These are phyloP conservation scores for Leptoteleia sp. DNA, from an alignment of 1,140 invertebrate genomes.

Conservation along the genomic window DNA sequence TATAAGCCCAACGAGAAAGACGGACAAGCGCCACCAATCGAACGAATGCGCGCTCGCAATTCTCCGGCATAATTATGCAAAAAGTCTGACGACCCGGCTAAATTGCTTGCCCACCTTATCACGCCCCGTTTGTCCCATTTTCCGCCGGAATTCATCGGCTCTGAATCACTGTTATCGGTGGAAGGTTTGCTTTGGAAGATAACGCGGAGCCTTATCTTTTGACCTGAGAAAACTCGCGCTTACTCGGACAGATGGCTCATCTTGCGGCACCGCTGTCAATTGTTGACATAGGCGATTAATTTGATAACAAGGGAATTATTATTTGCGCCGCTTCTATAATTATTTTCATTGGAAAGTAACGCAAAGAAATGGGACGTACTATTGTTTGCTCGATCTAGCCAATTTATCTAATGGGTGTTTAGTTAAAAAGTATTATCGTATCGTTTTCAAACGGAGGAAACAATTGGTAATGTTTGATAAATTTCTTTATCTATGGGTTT, in stretches of 20 bases:
- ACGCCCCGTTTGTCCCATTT: conserved; percentile 5
- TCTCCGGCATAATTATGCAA: conserved; percentile 19
- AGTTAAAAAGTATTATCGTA: too few species aligned
- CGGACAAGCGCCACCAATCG: conserved; percentile 23
- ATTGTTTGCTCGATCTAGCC: too few species aligned
- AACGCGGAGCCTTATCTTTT: conserved; percentile 11
- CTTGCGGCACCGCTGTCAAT: neutral
- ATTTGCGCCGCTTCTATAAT: too few species aligned
- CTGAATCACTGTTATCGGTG: conserved; percentile 33
- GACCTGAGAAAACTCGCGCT: neutral
- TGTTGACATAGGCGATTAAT: too few species aligned
- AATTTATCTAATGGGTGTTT: too few species aligned
- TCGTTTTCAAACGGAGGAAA: too few species aligned
- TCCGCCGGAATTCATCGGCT: neutral
- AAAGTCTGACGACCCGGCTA: neutral
- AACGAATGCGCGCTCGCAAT: conserved; percentile 13
- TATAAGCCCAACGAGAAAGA: conserved; percentile 22
- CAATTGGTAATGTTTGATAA: too few species aligned
- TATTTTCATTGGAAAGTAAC: too few species aligned
- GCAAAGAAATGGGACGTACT: too few species aligned
- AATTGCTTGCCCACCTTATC: too few species aligned
- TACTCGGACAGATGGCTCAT: neutral
- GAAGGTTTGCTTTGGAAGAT: conserved; percentile 24
- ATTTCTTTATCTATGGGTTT: too few species aligned
- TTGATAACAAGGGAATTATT: too few species aligned